Evolutionary conservation across 2,113 vertebrate species (phyloP).

Genomic region (Xenopus tropicalis): UCB_Xtro_10.0 CM004449.2:130700501-130701000

Average conservation of each 20-base stretch:
- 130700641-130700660: conserved; percentile 8
- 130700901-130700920: too few relatives aligned
- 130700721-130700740: conserved; percentile 4
- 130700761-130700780: neutral
- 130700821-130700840: too few relatives aligned
- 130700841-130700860: too few relatives aligned
- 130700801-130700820: too few relatives aligned
- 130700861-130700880: too few relatives aligned
- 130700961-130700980: too few relatives aligned
- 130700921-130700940: too few relatives aligned
- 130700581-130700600: neutral
- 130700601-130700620: neutral
- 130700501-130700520: conserved; percentile 4
- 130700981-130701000: too few relatives aligned
- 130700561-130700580: neutral
- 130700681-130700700: conserved; percentile 19
- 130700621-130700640: conserved; percentile 13
- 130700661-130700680: conserved; percentile 17
- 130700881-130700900: too few relatives aligned
- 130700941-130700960: too few relatives aligned
- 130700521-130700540: conserved; percentile 11
- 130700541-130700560: neutral
- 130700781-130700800: too few relatives aligned
- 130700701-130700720: neutral
- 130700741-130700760: conserved; percentile 25